phyloP scores from a whole-genome alignment of 2,797 vertebrate species.

The Hydrolagus colliei region DNA sequence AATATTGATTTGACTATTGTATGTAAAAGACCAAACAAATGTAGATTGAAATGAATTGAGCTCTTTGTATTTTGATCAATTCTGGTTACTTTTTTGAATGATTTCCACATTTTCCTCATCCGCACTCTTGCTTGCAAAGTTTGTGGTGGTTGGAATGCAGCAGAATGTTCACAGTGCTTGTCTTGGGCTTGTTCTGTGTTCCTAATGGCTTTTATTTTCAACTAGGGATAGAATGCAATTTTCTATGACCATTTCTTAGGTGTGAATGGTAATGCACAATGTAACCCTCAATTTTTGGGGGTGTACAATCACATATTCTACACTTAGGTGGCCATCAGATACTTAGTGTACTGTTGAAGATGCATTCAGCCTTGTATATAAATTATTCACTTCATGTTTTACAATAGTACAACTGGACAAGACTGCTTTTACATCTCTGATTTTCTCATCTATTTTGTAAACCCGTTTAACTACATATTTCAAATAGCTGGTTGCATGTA shows the following conservation, averaged over 20 bases:
- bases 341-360: neutral
- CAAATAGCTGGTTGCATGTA: constrained; percentile 76
- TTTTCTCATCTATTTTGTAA: constrained; percentile 41
- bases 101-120: too few relatives aligned
- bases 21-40: too few relatives aligned
- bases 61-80: too few relatives aligned
- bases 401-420: neutral
- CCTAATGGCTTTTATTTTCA: neutral
- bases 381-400: neutral
- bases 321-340: neutral
- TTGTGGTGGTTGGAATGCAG: too few relatives aligned
- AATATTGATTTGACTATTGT: too few relatives aligned
- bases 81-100: too few relatives aligned
- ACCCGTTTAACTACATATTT: constrained; percentile 75
- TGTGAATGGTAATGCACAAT: neutral
- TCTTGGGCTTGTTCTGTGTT: too few relatives aligned
- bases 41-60: too few relatives aligned
- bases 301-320: neutral
- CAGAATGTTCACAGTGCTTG: too few relatives aligned
- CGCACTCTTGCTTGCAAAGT: too few relatives aligned
- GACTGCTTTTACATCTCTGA: neutral
- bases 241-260: neutral
- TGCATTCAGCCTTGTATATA: neutral
- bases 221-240: neutral
- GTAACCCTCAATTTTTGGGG: neutral